Percentiles rank a stretch among this genome's conserved stretches.
phyloP scores from a whole-genome alignment of 1,140 invertebrate species.

The Mesaphorura yosii region DNA sequence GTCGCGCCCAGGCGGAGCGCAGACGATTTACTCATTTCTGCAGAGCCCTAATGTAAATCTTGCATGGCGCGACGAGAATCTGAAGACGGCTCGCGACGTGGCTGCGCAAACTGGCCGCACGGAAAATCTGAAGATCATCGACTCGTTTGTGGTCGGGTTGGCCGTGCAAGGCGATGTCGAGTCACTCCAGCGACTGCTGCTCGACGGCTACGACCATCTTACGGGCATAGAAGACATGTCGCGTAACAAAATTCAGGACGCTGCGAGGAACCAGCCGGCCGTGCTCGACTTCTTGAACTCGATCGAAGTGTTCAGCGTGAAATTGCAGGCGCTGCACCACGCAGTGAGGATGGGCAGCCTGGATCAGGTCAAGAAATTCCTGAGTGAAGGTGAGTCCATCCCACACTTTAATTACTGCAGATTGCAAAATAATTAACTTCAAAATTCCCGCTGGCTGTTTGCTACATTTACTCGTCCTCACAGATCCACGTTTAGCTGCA shows the following conservation, averaged over 20 bases:
- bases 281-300: slow-evolving; percentile 48
- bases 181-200: slow-evolving; percentile 58
- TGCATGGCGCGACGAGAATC: slow-evolving; percentile 58
- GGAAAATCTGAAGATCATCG: slow-evolving; percentile 70
- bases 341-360: slow-evolving; percentile 56
- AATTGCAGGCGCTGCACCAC: slow-evolving; percentile 49
- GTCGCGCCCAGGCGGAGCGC: slow-evolving; percentile 43
- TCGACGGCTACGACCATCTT: slow-evolving; percentile 78
- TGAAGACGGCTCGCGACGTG: slow-evolving; percentile 74
- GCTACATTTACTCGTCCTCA: too few species aligned
- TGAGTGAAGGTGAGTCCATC: slow-evolving; percentile 33
- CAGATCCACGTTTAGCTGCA: slow-evolving; percentile 46
- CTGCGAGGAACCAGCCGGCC: slow-evolving; percentile 50
- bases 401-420: not conserved
- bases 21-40: slow-evolving; percentile 19
- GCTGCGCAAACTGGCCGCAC: slow-evolving; percentile 60
- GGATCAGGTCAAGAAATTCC: slow-evolving; percentile 45
- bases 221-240: slow-evolving; percentile 58
- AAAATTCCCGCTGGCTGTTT: too few species aligned
- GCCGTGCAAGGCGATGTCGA: slow-evolving; percentile 54
- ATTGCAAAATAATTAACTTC: not conserved
- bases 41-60: slow-evolving; percentile 20
- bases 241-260: slow-evolving; percentile 51
- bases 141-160: slow-evolving; percentile 61
- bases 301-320: slow-evolving; percentile 60